Evolutionary conservation across 2,113 vertebrate species (phyloP), one percentile per base, ranked within the genome.

Genomic region (Leptobrachium ailaonicum): DNA sequence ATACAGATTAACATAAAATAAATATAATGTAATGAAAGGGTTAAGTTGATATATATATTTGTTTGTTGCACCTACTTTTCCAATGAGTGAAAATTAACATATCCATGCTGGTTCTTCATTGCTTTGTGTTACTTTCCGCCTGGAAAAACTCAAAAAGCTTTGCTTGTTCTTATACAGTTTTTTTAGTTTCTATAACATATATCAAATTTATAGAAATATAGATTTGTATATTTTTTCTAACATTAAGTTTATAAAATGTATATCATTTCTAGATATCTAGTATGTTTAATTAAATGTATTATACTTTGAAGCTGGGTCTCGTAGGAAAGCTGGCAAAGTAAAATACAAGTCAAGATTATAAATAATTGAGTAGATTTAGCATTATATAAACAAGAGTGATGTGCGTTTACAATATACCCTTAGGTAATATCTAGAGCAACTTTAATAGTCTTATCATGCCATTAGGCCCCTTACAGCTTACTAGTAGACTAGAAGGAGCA

Each of bases 381-480:
- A 47, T 60, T 60, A 62, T 63, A 77, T 8, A 60, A 60, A 11
- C 56, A 12, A 11, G 56, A 60, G 66, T 60, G 66, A 58, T 60
- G 14, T 53, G 53, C 68, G 66, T 69, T 43, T 69, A 70, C 60
- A 60, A 69, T 69, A 70, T 47, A 68, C 66, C 75, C 66, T 45
- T 13, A 77, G 50, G 66, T 69, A 69, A 69, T 77, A 77, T 77
- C 75, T 41, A 77, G 69, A 69, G 43, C 66, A 77, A 77, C 67
- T 77, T 70, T 32, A 63, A 54, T 43, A 69, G 64, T 70, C 75
- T 70, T 77, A 63, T 77, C 42, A 40, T 77, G 75, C 66, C 66
- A 44, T 69, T 69, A 69, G 50, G 50, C 69, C 69, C 41, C 75
- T 77, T 77, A 58, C 69, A 53, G 75, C 75, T 77, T 70, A 40